Base-by-base conservation (phyloP, 2,797 vertebrate species). In the Allobates femoralis region DNA sequence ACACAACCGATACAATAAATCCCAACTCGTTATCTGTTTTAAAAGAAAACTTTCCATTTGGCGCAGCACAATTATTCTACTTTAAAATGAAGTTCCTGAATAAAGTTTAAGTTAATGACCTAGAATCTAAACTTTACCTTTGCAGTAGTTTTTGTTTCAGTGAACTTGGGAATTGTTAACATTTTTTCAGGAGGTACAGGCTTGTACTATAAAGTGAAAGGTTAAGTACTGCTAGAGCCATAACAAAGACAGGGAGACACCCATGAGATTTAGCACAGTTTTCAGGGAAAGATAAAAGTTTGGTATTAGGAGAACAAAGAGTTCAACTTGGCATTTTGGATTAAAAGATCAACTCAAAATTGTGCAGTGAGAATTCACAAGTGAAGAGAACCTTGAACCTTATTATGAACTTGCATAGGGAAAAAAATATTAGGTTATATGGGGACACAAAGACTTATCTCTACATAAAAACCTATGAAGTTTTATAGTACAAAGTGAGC, bases 81-180 rank as follows among this genome's bases (percentile, higher is more conserved):
- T 2, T 41, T 41, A 41, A 41, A 41, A 41, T 41, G 37, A 41
- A 41, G 37, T 41, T 41, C 37, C 3, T 77, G 16, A 32, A 55
- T 12, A 34, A 16, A 26, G 46, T 23, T 21, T n/a, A 56, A 34
- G 5, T 46, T 23, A 10, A 11, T 73, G 32, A 34, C 23, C 32
- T 73, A 71, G 71, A 55, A 55, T 34, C 21, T 71, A 73, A 62
- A 83, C 67, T 83, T 83, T 83, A 37, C 34, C 12, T 83, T 75
- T 62, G 15, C 69, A 19, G 14, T 41, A 56, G 30, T 83, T 58
- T 83, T 74, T 58, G 32, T 16, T 28, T 73, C 16, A 71, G 18
- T 46, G 37, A 58, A 73, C 73, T 12, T 58, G 94, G 93, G 92
- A 93, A 94, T 26, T 86, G 86, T 81, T 30, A 64, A 88, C 80